phyloP scores from a whole-genome alignment of 2,113 vertebrate genomes.

The Neoarius graeffei region DNA sequence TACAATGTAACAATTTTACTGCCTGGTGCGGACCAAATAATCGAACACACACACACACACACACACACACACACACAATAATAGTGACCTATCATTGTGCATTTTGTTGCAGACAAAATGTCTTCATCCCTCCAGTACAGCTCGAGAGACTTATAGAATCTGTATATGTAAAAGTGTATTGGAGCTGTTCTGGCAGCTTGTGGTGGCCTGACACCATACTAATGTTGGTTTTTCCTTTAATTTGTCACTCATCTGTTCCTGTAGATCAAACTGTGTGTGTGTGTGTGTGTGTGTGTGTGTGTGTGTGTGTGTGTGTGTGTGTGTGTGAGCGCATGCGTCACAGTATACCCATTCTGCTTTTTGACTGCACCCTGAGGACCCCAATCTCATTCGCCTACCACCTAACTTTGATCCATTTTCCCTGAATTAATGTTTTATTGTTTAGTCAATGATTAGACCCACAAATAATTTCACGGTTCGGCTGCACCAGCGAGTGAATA shows the following conservation, averaged over 20 bases:
- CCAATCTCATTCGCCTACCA: slow-evolving; percentile 38
- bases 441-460: slow-evolving; percentile 60
- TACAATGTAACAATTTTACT: too few species aligned
- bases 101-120: too few species aligned
- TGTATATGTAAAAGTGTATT: not conserved
- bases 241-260: not conserved
- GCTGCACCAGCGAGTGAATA: slow-evolving; percentile 34
- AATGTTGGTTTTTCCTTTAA: not conserved
- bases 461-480: slow-evolving; percentile 58
- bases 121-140: not conserved
- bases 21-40: too few species aligned
- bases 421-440: slow-evolving; percentile 60
- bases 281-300: not conserved
- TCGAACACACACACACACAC: too few species aligned
- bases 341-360: slow-evolving; percentile 17
- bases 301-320: slow-evolving; percentile 13
- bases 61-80: too few species aligned
- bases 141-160: not conserved
- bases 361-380: slow-evolving; percentile 40
- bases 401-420: slow-evolving; percentile 53
- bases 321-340: not conserved
- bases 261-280: not conserved
- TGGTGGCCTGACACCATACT: not conserved
- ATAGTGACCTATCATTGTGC: too few species aligned
- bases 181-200: not conserved